Percentiles rank a stretch among this genome's conserved stretches.
phyloP scores from a whole-genome alignment of 2,797 vertebrate species.

The Yasuhikotakia modesta region DNA sequence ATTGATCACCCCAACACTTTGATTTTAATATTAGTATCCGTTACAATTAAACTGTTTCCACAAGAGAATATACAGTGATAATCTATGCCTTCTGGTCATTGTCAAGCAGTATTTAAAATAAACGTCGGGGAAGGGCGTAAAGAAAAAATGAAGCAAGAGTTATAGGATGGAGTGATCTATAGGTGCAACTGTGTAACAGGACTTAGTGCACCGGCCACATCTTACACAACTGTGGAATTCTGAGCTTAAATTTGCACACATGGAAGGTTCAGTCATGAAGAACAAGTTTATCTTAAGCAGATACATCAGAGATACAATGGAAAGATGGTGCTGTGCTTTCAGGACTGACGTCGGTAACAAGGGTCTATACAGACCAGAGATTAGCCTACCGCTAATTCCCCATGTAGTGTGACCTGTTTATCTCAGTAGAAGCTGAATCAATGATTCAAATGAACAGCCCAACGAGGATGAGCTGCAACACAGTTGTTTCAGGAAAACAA shows the following conservation, averaged over 20 bases:
- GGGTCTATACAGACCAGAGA: conserved; percentile 11
- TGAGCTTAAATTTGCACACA: conserved; percentile 11
- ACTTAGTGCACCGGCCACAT: conserved; percentile 29
- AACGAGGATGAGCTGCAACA: conserved; percentile 36
- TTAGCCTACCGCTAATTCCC: background rate
- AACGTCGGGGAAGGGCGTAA: background rate
- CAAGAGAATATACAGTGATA: conserved; percentile 55
- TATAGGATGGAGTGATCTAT: background rate
- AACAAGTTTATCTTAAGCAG: conserved; percentile 1
- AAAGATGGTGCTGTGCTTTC: conserved; percentile 32
- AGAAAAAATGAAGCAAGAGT: conserved; percentile 20
- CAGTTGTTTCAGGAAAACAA: conserved; percentile 11
- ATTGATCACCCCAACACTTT: too few relatives aligned
- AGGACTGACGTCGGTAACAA: background rate
- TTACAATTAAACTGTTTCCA: conserved; percentile 59
- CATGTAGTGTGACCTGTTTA: conserved; percentile 45
- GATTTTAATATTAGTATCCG: conserved; percentile 42
- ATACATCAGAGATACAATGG: conserved; percentile 13
- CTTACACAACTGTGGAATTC: conserved; percentile 14
- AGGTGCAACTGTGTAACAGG: conserved; percentile 28
- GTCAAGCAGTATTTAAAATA: conserved; percentile 62
- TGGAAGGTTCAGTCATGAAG: conserved; percentile 26
- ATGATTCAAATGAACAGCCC: background rate
- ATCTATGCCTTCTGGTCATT: conserved; percentile 59
- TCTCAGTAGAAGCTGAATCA: conserved; percentile 37